Evolutionary conservation across 2,113 vertebrate genomes (phyloP).

Genomic region (Tonatia bakeri): DNA sequence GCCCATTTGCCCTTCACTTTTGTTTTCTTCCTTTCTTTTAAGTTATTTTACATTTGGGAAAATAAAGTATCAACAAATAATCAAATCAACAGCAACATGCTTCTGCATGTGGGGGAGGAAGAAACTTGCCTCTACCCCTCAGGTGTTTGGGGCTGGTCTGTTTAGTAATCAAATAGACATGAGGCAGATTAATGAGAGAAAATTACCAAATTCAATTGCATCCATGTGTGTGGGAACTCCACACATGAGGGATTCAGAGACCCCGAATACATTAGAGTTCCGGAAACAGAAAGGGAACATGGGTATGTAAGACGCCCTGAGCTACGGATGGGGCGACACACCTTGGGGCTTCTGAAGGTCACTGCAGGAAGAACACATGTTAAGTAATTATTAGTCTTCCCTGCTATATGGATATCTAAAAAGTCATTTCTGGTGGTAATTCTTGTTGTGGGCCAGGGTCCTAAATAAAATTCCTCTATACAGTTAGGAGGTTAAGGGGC

Average conservation of each 20-base stretch:
- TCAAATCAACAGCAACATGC: neutral
- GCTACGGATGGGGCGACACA: neutral
- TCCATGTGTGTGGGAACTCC: neutral
- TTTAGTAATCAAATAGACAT: neutral
- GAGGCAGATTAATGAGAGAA: neutral
- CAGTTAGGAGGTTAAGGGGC: neutral
- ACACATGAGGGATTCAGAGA: neutral
- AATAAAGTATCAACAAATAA: neutral
- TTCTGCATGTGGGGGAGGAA: neutral
- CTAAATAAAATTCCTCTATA: neutral
- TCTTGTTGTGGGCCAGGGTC: neutral
- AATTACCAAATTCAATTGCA: neutral
- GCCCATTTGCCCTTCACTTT: neutral
- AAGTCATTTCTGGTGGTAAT: neutral
- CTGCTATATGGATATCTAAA: neutral
- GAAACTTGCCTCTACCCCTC: neutral
- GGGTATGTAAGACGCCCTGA: neutral
- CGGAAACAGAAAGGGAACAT: neutral
- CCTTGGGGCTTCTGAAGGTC: neutral
- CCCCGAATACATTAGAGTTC: neutral
- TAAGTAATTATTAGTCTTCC: neutral
- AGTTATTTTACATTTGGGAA: neutral
- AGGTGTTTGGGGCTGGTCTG: neutral
- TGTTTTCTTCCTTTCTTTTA: constrained; percentile 11
- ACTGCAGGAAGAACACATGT: neutral